Evolutionary conservation across 2,888 invertebrate species (phyloP), one percentile per base, ranked within the genome.

Genomic region (Drosophila colorata): DNA sequence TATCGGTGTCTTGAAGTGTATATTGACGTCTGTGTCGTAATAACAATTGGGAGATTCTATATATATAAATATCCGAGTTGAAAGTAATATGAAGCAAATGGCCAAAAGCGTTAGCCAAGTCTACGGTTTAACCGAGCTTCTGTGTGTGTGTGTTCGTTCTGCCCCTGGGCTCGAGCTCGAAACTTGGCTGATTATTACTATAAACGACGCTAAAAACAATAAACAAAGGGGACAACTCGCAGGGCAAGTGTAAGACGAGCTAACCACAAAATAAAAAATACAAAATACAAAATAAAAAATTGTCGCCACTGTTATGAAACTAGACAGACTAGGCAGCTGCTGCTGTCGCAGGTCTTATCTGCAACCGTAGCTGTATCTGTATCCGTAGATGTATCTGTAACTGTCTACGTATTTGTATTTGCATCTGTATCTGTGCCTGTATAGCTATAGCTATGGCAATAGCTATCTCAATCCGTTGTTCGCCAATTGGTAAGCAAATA

Each of bases 21-120:
- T 97, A 92, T 97, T 98, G 90, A 98, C 98, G 93, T 98, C 97
- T 92, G 97, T 96, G 93, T 97, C 97, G 92, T 97, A 95, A 94
- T 97, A 98, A 86, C 96, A 96, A 91, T 96, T 95, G 53, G 97
- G 96, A 88, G 97, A 96, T 93, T 97, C 97, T 97, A 16, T 14
- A 14, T 28, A 38, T 40, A 28, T 11, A 5, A 31, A 43, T 46
- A 41, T 44, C 35, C 48, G 25, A 13, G n/a, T 11, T 43, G 14
- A 56, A 33, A 28, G 37, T 44, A 23, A 59, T 44, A 46, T 25
- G 18, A 58, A 61, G 79, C 66, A 51, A 35, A 35, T 44, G 25
- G 49, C 57, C 23, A 38, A 38, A 53, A 58, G 67, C 56, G 35
- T 28, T 53, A 44, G 37, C 47, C 35, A 33, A 44, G 44, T 46